These are phyloP conservation scores for Crotalus tigris DNA, from an alignment of 2,113 vertebrate genomes.

Conservation along the genomic window DNA sequence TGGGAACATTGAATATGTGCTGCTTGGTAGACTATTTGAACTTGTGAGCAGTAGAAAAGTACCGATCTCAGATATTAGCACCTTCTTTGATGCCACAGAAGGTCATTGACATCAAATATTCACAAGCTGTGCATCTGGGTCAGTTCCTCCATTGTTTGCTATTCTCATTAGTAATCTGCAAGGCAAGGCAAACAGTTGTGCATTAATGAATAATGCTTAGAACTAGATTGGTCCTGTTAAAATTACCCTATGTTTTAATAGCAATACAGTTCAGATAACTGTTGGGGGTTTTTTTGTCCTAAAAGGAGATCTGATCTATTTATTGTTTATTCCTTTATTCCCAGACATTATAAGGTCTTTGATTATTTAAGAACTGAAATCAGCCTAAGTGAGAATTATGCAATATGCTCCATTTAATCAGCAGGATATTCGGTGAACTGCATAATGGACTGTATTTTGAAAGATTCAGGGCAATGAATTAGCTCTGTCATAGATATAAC, in stretches of 20 bases:
- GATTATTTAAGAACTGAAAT: neutral
- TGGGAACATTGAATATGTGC: neutral
- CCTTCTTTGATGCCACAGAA: constrained; percentile 26
- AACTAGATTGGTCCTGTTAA: neutral
- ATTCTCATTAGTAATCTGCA: constrained; percentile 35
- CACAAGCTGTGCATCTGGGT: neutral
- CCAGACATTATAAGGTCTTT: neutral
- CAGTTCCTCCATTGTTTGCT: constrained; percentile 30
- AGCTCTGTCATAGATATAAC: neutral
- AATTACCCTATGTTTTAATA: neutral
- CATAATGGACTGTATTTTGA: neutral
- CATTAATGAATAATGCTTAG: constrained; percentile 34
- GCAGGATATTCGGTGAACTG: neutral
- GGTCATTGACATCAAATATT: constrained; percentile 48
- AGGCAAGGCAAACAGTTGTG: neutral
- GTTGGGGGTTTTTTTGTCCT: neutral
- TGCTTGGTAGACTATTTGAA: neutral
- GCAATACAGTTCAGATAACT: neutral
- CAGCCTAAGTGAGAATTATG: neutral
- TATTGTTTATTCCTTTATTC: neutral
- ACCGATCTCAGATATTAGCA: neutral
- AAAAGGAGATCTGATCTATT: neutral
- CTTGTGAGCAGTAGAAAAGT: neutral
- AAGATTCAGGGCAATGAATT: neutral
- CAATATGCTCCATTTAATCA: neutral